A percentile compares a stretch with the other conserved stretches of the same genome.
These are phyloP conservation scores for Paramisgurnus dabryanus DNA, from an alignment of 2,113 vertebrate species.

Conservation along the genomic window DNA sequence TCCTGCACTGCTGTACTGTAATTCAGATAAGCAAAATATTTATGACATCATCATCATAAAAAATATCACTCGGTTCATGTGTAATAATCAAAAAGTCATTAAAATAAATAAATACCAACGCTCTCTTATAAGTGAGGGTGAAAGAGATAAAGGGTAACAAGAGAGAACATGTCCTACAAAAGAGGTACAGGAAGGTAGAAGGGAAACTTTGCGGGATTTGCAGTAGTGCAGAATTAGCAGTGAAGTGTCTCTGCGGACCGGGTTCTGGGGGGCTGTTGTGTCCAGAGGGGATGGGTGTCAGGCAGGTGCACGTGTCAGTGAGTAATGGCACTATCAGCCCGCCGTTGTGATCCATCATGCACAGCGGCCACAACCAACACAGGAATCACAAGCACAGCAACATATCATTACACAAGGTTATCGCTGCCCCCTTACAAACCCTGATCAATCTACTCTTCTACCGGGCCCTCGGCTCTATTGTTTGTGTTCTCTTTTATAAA, in stretches of 20 bases:
- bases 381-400: conserved; percentile 84
- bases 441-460: conserved; percentile 83
- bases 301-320: conserved; percentile 87
- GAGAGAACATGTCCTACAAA: conserved; percentile 69
- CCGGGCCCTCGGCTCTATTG: conserved; percentile 55
- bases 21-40: neutral
- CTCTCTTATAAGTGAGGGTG: neutral
- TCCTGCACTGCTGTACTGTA: too few species aligned
- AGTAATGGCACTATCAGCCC: conserved; percentile 97
- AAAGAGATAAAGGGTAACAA: neutral
- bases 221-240: conserved; percentile 72
- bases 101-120: neutral
- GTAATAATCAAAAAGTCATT: neutral
- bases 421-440: conserved; percentile 82
- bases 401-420: conserved; percentile 95
- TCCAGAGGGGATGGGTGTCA: conserved; percentile 86
- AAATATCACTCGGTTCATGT: too few species aligned
- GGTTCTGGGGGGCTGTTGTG: conserved; percentile 74
- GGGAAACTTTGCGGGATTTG: conserved; percentile 69
- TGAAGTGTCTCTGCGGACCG: conserved; percentile 73
- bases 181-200: conserved; percentile 59
- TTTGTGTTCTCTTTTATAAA: conserved; percentile 33
- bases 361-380: conserved; percentile 69
- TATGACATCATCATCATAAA: neutral
- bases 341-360: conserved; percentile 95